phyloP scores from a whole-genome alignment of 2,888 invertebrate species.

The Epirrhoe alternata region DNA sequence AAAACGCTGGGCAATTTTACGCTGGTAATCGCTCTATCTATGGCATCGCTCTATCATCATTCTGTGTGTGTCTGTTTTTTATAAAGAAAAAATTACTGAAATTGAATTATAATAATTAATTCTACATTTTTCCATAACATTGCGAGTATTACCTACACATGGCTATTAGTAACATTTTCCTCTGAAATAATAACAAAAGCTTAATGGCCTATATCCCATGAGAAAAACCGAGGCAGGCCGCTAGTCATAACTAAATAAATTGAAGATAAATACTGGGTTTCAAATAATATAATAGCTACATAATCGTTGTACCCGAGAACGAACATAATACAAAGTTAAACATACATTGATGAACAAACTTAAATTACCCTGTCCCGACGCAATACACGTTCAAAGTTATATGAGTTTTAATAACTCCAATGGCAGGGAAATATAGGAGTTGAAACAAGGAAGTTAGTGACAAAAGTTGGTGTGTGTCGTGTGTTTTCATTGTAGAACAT shows the following conservation, averaged over 20 bases:
- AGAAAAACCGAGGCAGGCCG: no score
- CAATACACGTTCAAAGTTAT: slow-evolving; percentile 22
- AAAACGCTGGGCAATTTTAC: background rate
- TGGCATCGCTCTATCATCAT: background rate
- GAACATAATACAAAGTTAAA: slow-evolving; percentile 10
- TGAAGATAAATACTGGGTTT: background rate
- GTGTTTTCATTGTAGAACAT: no score
- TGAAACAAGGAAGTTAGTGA: slow-evolving; percentile 14
- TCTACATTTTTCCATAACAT: no score
- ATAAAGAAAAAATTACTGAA: background rate
- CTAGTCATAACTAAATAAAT: no score
- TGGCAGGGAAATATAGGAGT: slow-evolving; percentile 18
- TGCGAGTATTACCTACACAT: no score
- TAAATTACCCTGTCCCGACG: slow-evolving; percentile 20
- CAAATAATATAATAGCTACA: background rate
- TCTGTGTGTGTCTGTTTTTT: no score
- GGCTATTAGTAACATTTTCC: no score
- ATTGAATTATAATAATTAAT: no score
- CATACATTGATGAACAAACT: slow-evolving; percentile 23
- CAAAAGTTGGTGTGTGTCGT: slow-evolving; percentile 13
- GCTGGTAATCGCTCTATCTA: background rate
- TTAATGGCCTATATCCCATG: no score
- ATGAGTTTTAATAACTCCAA: slow-evolving; percentile 28
- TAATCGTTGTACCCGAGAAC: background rate
- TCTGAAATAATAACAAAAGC: no score